Evolutionary conservation across 2,113 vertebrate species (phyloP).

Genomic region (Hyperopisus bebe): DNA sequence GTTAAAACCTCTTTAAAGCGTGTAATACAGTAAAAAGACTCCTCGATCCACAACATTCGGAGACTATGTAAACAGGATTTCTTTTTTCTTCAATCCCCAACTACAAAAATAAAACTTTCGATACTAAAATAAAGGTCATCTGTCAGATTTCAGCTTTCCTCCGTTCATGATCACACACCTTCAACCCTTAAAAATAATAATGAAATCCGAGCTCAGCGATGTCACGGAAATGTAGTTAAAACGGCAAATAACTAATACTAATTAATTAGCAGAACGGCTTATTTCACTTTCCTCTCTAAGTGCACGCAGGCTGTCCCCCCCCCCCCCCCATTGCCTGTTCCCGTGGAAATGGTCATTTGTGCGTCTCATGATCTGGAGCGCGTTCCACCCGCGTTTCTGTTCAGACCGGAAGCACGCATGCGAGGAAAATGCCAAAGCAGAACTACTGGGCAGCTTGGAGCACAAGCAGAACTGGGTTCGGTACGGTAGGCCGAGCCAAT

Average conservation of each 20-base stretch:
- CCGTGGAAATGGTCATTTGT: background rate
- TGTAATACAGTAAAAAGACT: slow-evolving; percentile 9
- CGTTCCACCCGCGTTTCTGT: background rate
- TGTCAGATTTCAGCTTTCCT: slow-evolving; percentile 19
- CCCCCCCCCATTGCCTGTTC: background rate
- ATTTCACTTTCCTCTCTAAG: background rate
- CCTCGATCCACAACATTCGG: background rate
- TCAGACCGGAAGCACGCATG: background rate
- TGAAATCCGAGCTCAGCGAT: background rate
- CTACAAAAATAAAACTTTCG: slow-evolving; percentile 47
- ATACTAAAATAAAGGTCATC: slow-evolving; percentile 41
- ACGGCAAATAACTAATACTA: background rate
- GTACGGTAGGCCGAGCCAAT: background rate
- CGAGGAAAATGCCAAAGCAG: background rate
- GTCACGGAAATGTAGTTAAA: background rate
- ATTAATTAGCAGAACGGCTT: background rate
- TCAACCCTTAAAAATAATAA: background rate
- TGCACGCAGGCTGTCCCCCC: background rate
- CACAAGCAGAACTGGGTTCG: background rate
- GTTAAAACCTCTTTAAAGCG: background rate
- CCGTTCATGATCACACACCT: background rate
- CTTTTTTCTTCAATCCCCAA: slow-evolving; percentile 22
- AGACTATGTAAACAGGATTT: slow-evolving; percentile 21
- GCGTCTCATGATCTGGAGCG: background rate
- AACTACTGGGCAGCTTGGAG: background rate